These are phyloP conservation scores for Nomada flava DNA, from an alignment of 2,888 invertebrate species.

Conservation along the genomic window DNA sequence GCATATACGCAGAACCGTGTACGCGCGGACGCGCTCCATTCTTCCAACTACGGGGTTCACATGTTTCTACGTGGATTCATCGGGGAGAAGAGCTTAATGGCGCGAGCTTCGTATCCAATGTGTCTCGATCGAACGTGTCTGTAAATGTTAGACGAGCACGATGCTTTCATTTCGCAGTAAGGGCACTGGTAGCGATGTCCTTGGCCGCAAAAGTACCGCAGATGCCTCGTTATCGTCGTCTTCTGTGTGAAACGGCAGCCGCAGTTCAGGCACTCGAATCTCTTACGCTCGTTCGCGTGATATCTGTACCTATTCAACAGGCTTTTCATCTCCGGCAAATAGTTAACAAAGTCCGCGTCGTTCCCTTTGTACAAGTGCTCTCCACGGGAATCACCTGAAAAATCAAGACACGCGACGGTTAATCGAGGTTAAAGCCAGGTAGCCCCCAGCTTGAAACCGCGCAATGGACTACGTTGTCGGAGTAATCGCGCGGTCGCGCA, in stretches of 20 bases:
- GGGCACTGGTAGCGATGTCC: slow-evolving; percentile 80
- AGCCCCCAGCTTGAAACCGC: slow-evolving; percentile 24
- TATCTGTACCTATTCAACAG: slow-evolving; percentile 61
- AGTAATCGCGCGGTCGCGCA: background rate
- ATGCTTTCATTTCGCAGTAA: slow-evolving; percentile 76
- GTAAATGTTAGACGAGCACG: slow-evolving; percentile 79
- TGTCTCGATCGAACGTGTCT: slow-evolving; percentile 78
- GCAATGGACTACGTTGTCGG: slow-evolving; percentile 40
- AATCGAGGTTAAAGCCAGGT: slow-evolving; percentile 35
- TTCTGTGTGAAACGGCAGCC: slow-evolving; percentile 78
- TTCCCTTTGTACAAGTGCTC: slow-evolving; percentile 41
- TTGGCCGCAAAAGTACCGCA: slow-evolving; percentile 81
- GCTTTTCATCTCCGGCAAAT: slow-evolving; percentile 29
- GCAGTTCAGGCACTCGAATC: slow-evolving; percentile 79
- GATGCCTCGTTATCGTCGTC: slow-evolving; percentile 79
- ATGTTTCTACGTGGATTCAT: slow-evolving; percentile 30
- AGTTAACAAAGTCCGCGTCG: background rate
- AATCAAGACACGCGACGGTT: slow-evolving; percentile 56
- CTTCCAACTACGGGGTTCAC: slow-evolving; percentile 5
- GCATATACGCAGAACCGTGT: too few species aligned
- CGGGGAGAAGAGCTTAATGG: slow-evolving; percentile 73
- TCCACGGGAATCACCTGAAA: slow-evolving; percentile 59
- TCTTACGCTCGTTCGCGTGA: slow-evolving; percentile 72
- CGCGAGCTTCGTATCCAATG: slow-evolving; percentile 70
- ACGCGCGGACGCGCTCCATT: background rate